A percentile compares a stretch with the other conserved stretches of the same genome.
phyloP scores from a whole-genome alignment of 2,797 vertebrate species.

The Gymnoscopelus microlampas region DNA sequence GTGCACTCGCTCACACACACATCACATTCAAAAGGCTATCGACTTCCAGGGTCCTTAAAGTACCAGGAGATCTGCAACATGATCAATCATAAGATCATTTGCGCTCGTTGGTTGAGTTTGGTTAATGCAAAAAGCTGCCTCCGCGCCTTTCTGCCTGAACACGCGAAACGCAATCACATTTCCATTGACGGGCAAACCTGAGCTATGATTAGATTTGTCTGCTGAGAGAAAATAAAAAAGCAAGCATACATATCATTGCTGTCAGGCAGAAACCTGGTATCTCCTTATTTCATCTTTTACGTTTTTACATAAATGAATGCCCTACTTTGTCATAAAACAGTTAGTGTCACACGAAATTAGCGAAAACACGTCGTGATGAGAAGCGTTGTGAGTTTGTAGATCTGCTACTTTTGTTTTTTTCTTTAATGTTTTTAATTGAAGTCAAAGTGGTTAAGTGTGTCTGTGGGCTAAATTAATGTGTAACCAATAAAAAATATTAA shows the following conservation, averaged over 20 bases:
- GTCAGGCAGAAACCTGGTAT: no score
- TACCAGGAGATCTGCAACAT: slow-evolving; percentile 11
- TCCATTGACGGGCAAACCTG: slow-evolving; percentile 45
- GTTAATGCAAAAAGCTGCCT: slow-evolving; percentile 45
- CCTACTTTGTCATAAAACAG: no score
- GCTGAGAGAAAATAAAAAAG: background rate
- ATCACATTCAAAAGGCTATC: slow-evolving; percentile 14
- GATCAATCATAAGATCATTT: slow-evolving; percentile 62
- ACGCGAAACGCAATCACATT: slow-evolving; percentile 61
- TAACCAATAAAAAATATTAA: no score
- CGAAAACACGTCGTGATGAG: no score
- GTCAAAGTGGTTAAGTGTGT: no score
- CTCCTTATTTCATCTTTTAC: no score
- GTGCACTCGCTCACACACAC: slow-evolving; percentile 14
- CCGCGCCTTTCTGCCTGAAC: slow-evolving; percentile 48
- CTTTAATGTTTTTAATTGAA: no score
- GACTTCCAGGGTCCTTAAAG: slow-evolving; percentile 40
- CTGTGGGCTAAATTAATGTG: no score
- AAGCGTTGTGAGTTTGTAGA: no score
- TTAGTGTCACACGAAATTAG: no score
- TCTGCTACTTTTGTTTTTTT: no score
- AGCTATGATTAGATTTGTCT: slow-evolving; percentile 56
- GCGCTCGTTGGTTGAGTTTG: slow-evolving; percentile 44
- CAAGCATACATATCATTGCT: background rate
- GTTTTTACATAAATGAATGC: no score